phyloP scores from a whole-genome alignment of 2,113 vertebrate genomes.

The Takifugu bimaculatus region DNA sequence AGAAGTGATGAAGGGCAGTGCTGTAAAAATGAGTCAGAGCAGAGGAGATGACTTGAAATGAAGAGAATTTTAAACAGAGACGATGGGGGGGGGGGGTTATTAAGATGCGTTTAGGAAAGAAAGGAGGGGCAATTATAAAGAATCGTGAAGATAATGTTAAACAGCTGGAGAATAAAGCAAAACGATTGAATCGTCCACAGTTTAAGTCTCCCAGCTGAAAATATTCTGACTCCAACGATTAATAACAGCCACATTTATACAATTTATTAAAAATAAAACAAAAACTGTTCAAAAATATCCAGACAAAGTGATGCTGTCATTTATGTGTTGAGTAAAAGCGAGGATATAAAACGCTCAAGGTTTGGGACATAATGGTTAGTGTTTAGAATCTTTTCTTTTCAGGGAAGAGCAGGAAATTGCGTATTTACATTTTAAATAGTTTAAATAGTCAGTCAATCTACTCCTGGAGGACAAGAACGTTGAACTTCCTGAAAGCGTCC shows the following conservation, averaged over 20 bases:
- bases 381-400: constrained; percentile 62
- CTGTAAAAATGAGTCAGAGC: constrained; percentile 34
- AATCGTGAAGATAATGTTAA: not conserved
- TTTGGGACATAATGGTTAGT: constrained; percentile 62
- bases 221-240: too few species aligned
- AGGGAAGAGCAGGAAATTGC: constrained; percentile 70
- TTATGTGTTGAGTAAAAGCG: too few species aligned
- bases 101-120: constrained; percentile 59
- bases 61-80: not conserved
- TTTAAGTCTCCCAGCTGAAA: too few species aligned
- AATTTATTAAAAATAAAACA: too few species aligned
- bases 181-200: not conserved
- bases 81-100: constrained; percentile 39
- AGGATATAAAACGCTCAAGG: not conserved
- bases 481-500: constrained; percentile 32
- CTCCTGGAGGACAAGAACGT: constrained; percentile 55
- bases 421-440: constrained; percentile 72
- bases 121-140: constrained; percentile 24
- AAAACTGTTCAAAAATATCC: too few species aligned
- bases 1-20: constrained; percentile 36
- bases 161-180: constrained; percentile 7
- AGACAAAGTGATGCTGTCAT: too few species aligned
- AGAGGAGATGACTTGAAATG: constrained; percentile 1
- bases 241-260: too few species aligned
- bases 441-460: constrained; percentile 63